Conservation (phyloP, 2,797 vertebrate genomes). For the Paedocypris micromegethes region DNA sequence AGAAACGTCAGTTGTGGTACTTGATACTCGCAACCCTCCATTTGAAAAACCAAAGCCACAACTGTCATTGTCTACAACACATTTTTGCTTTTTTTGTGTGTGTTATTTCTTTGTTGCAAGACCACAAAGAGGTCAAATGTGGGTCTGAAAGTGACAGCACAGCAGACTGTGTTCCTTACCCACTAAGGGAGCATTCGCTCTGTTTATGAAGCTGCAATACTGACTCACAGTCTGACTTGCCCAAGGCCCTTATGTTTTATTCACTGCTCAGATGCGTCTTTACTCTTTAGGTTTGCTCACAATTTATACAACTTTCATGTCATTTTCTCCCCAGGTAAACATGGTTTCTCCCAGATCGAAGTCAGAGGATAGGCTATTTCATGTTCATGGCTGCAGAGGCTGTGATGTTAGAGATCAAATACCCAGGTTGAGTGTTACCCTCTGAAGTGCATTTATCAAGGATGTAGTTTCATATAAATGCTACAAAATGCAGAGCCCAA, state of each 20-base stretch:
- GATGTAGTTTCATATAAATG: no score
- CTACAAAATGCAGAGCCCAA: no score
- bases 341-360: not conserved
- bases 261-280: slow-evolving; percentile 13
- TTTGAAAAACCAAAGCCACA: not conserved
- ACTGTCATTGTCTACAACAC: not conserved
- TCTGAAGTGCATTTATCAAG: not conserved
- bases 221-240: slow-evolving; percentile 36
- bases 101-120: not conserved
- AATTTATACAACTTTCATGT: not conserved
- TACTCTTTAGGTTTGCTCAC: slow-evolving; percentile 18
- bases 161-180: slow-evolving; percentile 25
- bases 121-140: slow-evolving; percentile 14
- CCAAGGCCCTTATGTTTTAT: slow-evolving; percentile 32
- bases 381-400: not conserved
- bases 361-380: not conserved
- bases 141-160: not conserved
- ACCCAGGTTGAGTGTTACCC: slow-evolving; percentile 5
- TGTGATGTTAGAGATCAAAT: not conserved
- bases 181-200: slow-evolving; percentile 34
- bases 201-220: slow-evolving; percentile 25
- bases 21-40: no score
- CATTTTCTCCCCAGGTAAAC: slow-evolving; percentile 2
- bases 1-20: no score
- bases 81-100: not conserved